Base-by-base conservation (phyloP, 2,888 invertebrate genomes). In the Drosophila conformis region DNA sequence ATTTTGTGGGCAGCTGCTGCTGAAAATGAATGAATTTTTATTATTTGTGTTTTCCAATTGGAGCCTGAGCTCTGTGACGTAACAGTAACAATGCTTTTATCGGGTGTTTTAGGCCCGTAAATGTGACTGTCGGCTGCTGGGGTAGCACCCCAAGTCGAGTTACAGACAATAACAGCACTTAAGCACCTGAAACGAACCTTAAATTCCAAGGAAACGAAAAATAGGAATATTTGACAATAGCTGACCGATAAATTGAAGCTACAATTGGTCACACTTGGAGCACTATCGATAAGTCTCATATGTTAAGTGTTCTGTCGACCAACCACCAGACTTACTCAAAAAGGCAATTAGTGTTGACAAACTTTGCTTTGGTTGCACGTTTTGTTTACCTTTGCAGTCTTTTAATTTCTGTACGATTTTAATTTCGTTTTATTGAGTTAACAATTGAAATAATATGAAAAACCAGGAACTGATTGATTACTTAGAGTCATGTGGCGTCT, bases 401-500 rank as follows among this genome's bases (percentile, higher is more conserved):
- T 49, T 25, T 33, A 58, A 54, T 53, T 61, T 52, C 36, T 18
- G 52, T 15, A 8, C 8, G 4, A 15, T 46, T 46, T 62, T 42
- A 21, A 1, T 40, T 54, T 57, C 8, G 62, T 56, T 65, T 67
- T 21, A 4, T 70, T 75, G 21, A 46, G 48, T 60, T 21, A 27
- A 51, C 15, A 61, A 42, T 33, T 57, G 5, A 60, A 73, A 18
- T 4, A 58, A 38, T 69, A 95, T 94, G 94, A 93, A 92, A 77
- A 93, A 94, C 65, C 94, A 94, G 75, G 92, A 93, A 49, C 91
- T 95, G 67, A 94, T 94, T 64, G 92, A 94, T 59, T 93, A 93
- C 76, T 93, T 95, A 61, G 94, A 93, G 69, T 93, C 93, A 8
- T 91, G 94, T 51, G 95, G 95, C 1, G 96, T 96, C 81, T 97